Percentiles rank a stretch among this genome's conserved stretches.
phyloP scores from a whole-genome alignment of 2,888 invertebrate species.

The Idaea dimidiata region DNA sequence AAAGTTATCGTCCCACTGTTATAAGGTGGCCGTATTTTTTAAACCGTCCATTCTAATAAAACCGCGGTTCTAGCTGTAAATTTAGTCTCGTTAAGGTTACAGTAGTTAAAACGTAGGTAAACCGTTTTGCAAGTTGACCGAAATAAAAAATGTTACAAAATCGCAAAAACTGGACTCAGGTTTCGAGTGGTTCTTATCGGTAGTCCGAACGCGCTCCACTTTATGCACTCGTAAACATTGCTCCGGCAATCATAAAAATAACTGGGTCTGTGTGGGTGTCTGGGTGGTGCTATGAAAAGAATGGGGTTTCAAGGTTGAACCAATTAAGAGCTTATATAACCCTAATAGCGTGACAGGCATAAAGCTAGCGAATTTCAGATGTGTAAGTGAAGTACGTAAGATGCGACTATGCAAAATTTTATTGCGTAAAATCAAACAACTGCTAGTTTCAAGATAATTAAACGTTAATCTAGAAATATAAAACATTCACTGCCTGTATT shows the following conservation, averaged over 20 bases:
- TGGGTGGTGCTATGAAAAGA: conserved; percentile 4
- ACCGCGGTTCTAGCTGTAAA: conserved; percentile 25
- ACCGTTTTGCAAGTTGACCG: conserved; percentile 29
- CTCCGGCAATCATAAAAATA: conserved; percentile 53
- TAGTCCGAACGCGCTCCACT: conserved; percentile 39
- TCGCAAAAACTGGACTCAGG: conserved; percentile 3
- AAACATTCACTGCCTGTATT: no score
- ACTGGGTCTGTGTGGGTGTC: conserved; percentile 24
- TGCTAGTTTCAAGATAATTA: no score
- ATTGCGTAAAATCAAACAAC: no score
- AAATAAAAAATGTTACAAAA: conserved; percentile 27
- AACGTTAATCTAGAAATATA: no score
- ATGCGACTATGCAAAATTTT: no score
- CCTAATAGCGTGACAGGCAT: no score
- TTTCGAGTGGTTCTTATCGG: conserved; percentile 19
- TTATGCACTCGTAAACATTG: conserved; percentile 49
- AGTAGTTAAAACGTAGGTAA: conserved; percentile 33
- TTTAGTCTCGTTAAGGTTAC: conserved; percentile 26
- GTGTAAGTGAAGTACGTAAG: no score
- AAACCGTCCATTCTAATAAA: conserved; percentile 23
- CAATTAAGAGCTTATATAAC: no score
- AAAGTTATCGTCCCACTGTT: conserved; percentile 26
- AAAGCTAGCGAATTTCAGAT: no score
- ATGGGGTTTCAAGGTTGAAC: conserved; percentile 1
- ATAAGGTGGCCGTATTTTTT: conserved; percentile 26